These are phyloP conservation scores for Autographa pulchrina DNA, from an alignment of 2,888 invertebrate species.

Conservation along the genomic window DNA sequence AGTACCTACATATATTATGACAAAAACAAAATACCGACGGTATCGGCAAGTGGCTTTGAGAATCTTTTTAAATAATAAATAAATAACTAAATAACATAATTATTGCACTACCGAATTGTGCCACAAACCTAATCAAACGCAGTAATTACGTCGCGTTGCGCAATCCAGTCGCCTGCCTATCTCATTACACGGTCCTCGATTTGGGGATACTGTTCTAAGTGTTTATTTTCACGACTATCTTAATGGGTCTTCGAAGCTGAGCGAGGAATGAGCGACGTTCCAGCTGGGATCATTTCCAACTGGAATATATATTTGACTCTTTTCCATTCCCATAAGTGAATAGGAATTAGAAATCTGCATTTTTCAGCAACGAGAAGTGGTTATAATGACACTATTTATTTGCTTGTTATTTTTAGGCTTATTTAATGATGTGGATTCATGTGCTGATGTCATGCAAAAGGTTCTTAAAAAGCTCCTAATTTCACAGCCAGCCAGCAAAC, in stretches of 20 bases:
- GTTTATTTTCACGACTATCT: conserved; percentile 33
- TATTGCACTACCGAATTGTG: conserved; percentile 7
- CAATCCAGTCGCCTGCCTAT: conserved; percentile 21
- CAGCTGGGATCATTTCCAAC: not conserved
- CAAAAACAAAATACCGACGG: no score
- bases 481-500: no score
- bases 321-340: not conserved
- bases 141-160: conserved; percentile 32
- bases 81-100: not conserved
- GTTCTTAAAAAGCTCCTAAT: no score
- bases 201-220: conserved; percentile 40
- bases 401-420: no score
- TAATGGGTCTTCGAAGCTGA: conserved; percentile 24
- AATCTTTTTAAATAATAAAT: no score
- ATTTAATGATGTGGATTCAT: no score
- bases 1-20: no score
- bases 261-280: conserved; percentile 21
- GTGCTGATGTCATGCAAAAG: no score
- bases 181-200: conserved; percentile 52
- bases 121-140: conserved; percentile 16
- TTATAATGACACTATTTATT: no score
- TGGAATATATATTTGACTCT: not conserved
- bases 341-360: no score
- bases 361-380: no score
- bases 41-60: no score